These are phyloP conservation scores for Araneus ventricosus DNA, from an alignment of 1,140 invertebrate species.

Conservation along the genomic window DNA sequence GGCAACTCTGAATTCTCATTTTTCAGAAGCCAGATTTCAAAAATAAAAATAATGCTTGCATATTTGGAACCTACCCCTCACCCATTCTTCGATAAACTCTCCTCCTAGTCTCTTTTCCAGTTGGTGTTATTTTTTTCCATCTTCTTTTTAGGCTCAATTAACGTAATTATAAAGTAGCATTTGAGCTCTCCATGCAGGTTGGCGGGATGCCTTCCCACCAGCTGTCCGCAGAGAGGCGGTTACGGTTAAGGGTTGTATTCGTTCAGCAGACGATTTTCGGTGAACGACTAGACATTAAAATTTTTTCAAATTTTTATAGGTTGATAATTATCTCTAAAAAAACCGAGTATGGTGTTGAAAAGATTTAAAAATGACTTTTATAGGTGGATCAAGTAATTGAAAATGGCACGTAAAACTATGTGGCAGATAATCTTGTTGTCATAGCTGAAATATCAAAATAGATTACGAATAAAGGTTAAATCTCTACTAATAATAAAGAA, in stretches of 20 bases:
- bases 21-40: neutral
- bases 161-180: slow-evolving; percentile 69
- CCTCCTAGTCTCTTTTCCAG: neutral
- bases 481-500: no score
- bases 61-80: neutral
- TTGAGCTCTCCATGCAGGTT: neutral
- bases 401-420: no score
- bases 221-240: slow-evolving; percentile 45
- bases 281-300: neutral
- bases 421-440: no score
- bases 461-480: no score
- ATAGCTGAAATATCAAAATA: no score
- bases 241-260: slow-evolving; percentile 39
- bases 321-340: no score
- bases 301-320: no score
- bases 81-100: neutral
- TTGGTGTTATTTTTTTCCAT: neutral
- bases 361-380: no score
- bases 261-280: neutral
- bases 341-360: no score
- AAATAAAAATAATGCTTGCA: no score
- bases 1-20: neutral
- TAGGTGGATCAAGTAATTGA: no score
- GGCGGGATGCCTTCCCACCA: slow-evolving; percentile 26
- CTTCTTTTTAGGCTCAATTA: slow-evolving; percentile 50